phyloP scores from a whole-genome alignment of 2,113 vertebrate genomes.

The Agapornis roseicollis region DNA sequence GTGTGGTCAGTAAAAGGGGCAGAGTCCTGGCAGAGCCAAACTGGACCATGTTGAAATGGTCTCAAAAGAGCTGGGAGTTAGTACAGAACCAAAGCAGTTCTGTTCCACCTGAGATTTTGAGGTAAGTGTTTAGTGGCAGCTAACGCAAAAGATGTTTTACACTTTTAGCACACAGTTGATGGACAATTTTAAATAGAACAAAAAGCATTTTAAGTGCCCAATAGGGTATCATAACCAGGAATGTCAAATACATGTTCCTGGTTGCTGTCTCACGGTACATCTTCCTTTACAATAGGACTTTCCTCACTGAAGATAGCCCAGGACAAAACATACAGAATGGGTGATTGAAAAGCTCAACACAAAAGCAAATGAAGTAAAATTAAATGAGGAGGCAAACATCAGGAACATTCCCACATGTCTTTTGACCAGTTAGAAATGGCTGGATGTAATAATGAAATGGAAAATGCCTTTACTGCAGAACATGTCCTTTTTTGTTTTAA shows the following conservation, averaged over 20 bases:
- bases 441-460: not conserved
- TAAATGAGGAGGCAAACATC: not conserved
- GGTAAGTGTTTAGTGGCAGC: not conserved
- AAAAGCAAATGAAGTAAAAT: not conserved
- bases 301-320: not conserved
- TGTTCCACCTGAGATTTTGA: not conserved
- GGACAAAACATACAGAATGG: not conserved
- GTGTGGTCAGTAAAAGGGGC: accelerated
- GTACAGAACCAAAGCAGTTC: not conserved
- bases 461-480: not conserved
- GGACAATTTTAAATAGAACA: not conserved
- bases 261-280: too few relatives aligned
- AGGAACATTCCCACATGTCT: not conserved
- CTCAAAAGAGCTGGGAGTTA: not conserved
- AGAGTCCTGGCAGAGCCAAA: not conserved
- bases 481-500: not conserved
- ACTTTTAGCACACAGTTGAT: not conserved
- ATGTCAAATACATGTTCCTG: not conserved
- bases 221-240: not conserved
- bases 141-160: not conserved
- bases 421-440: not conserved
- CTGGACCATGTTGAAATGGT: accelerated
- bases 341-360: not conserved
- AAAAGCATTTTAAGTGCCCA: not conserved
- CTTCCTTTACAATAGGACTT: not conserved